These are phyloP conservation scores for Thalassoma bifasciatum DNA, from an alignment of 2,113 vertebrate species.

Conservation along the genomic window DNA sequence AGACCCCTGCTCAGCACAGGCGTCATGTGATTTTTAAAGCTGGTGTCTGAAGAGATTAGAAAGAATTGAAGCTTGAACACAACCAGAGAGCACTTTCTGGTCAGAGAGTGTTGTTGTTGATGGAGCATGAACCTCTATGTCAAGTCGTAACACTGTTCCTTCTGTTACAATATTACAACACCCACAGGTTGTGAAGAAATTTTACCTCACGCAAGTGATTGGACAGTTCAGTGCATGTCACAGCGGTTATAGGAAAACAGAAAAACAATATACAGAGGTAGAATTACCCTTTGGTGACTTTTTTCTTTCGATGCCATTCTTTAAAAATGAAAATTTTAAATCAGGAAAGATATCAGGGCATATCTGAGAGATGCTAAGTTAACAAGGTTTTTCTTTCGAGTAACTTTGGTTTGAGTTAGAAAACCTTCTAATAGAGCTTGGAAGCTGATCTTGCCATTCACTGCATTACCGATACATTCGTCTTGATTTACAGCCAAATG, in stretches of 20 bases:
- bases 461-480: too few relatives aligned
- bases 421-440: too few relatives aligned
- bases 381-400: too few relatives aligned
- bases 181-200: slow-evolving; percentile 1
- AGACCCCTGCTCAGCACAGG: background rate
- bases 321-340: background rate
- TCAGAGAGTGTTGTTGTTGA: background rate
- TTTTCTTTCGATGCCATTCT: too few relatives aligned
- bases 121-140: background rate
- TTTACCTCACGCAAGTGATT: background rate
- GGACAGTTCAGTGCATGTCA: background rate
- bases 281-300: too few relatives aligned
- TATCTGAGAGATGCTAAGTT: background rate
- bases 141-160: slow-evolving; percentile 20
- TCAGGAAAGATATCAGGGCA: background rate
- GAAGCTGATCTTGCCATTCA: too few relatives aligned
- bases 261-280: too few relatives aligned
- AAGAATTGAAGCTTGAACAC: background rate
- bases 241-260: background rate
- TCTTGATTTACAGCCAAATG: too few relatives aligned
- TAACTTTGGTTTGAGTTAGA: too few relatives aligned
- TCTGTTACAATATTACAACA: background rate
- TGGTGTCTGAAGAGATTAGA: slow-evolving; percentile 33
- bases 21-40: slow-evolving; percentile 56
- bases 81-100: background rate